Percentiles rank a stretch among this genome's conserved stretches.
phyloP scores from a whole-genome alignment of 2,797 vertebrate genomes.

The Pseudomugil tenellus region DNA sequence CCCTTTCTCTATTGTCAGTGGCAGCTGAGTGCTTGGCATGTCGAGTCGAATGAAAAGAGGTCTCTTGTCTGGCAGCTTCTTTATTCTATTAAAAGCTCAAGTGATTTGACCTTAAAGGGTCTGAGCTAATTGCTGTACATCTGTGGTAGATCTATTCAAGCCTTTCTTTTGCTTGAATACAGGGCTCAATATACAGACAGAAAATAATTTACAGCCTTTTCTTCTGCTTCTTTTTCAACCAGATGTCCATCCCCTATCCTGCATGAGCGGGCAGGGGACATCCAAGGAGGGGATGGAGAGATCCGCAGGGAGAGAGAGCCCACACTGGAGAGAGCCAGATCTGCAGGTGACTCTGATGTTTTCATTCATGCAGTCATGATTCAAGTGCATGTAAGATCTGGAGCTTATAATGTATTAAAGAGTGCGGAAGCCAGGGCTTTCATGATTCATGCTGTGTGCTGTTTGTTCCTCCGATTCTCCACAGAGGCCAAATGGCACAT shows the following conservation, averaged over 20 bases:
- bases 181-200: slow-evolving; percentile 30
- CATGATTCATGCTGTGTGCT: background rate
- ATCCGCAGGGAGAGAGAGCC: slow-evolving; percentile 88
- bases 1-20: slow-evolving; percentile 47
- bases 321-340: slow-evolving; percentile 86
- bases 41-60: slow-evolving; percentile 52
- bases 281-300: slow-evolving; percentile 85
- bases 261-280: slow-evolving; percentile 85
- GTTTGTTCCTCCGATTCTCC: slow-evolving; percentile 31
- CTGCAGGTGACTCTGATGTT: slow-evolving; percentile 74
- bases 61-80: slow-evolving; percentile 57
- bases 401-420: background rate
- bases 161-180: slow-evolving; percentile 31
- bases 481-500: slow-evolving; percentile 94
- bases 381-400: background rate
- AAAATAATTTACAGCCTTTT: slow-evolving; percentile 23
- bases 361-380: background rate
- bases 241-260: slow-evolving; percentile 93
- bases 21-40: slow-evolving; percentile 38
- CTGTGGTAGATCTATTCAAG: slow-evolving; percentile 46
- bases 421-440: background rate
- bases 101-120: slow-evolving; percentile 66
- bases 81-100: slow-evolving; percentile 67
- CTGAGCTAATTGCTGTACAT: slow-evolving; percentile 64
- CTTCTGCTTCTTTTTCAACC: slow-evolving; percentile 14